These are phyloP conservation scores for Dascillus cervinus DNA, from an alignment of 2,888 invertebrate genomes.

Conservation along the genomic window DNA sequence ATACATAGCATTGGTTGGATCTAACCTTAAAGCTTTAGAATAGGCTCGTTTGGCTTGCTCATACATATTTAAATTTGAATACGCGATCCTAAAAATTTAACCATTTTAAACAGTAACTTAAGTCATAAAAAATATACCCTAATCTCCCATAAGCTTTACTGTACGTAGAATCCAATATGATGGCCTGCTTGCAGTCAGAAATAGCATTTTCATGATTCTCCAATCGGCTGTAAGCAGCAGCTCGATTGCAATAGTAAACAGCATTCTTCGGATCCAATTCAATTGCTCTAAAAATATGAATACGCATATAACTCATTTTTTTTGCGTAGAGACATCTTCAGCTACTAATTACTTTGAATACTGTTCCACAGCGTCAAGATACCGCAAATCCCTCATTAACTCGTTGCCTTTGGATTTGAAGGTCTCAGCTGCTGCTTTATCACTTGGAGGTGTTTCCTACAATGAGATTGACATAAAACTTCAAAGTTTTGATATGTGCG, in stretches of 20 bases:
- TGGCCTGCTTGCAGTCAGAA: conserved; percentile 82
- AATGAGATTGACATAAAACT: neutral
- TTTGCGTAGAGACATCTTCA: conserved; percentile 12
- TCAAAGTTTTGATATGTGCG: neutral
- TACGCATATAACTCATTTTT: conserved; percentile 5
- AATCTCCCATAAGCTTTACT: conserved; percentile 92
- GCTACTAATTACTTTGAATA: conserved; percentile 57
- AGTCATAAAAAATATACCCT: conserved; percentile 46
- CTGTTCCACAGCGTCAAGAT: conserved; percentile 70
- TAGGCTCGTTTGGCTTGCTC: conserved; percentile 81
- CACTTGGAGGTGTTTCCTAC: conserved; percentile 31
- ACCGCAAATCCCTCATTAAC: conserved; percentile 79
- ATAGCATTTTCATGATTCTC: conserved; percentile 78
- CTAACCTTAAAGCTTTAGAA: conserved; percentile 78
- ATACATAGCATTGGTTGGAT: conserved; percentile 89
- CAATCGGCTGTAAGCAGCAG: conserved; percentile 89
- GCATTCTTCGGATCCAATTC: conserved; percentile 80
- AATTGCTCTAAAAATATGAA: conserved; percentile 63
- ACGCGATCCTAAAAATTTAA: conserved; percentile 54
- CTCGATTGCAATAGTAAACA: conserved; percentile 95
- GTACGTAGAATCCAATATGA: conserved; percentile 83
- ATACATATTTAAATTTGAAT: conserved; percentile 74
- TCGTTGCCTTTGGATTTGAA: conserved; percentile 83
- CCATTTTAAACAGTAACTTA: conserved; percentile 3
- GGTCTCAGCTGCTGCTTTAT: conserved; percentile 66